A percentile compares a stretch with the other conserved stretches of the same genome.
These are phyloP conservation scores for Eledona agricola DNA, from an alignment of 2,888 invertebrate genomes.

Conservation along the genomic window DNA sequence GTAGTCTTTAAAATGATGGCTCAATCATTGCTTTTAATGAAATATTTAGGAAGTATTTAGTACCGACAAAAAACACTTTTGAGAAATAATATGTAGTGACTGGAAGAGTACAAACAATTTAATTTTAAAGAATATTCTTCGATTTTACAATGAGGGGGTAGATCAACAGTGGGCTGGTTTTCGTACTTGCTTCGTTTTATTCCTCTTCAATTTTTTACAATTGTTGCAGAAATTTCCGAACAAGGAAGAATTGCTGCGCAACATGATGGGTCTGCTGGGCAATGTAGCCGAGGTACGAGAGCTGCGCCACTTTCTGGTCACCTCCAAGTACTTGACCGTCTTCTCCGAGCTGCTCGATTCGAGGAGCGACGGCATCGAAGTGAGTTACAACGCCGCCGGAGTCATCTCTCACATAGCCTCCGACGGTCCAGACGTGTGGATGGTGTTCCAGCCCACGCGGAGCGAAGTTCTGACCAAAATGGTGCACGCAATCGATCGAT, in stretches of 20 bases:
- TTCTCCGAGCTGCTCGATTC: conserved; percentile 88
- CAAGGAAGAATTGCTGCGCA: conserved; percentile 88
- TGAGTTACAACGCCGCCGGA: conserved; percentile 95
- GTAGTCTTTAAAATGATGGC: too few species aligned
- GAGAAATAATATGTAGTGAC: too few species aligned
- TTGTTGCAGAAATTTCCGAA: conserved; percentile 85
- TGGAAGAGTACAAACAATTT: too few species aligned
- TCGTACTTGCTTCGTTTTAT: too few species aligned
- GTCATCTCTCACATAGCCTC: conserved; percentile 95
- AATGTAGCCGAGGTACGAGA: conserved; percentile 95
- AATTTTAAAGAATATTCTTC: too few species aligned
- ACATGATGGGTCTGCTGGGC: conserved; percentile 98
- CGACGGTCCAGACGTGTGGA: conserved; percentile 87
- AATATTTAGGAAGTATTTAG: too few species aligned
- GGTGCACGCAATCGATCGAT: conserved; percentile 83
- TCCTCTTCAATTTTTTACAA: conserved; percentile 35
- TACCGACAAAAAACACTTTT: too few species aligned
- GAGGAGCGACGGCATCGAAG: conserved; percentile 91
- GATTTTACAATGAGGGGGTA: too few species aligned
- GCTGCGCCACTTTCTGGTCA: conserved; percentile 85
- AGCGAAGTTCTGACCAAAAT: conserved; percentile 78
- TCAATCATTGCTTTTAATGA: too few species aligned
- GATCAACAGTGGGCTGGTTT: too few species aligned
- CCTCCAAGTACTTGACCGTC: conserved; percentile 81
- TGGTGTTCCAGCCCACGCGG: conserved; percentile 74